Percentiles rank a stretch among this genome's conserved stretches.
Conservation (phyloP, 2,113 vertebrate genomes). For the Pica pica region DNA sequence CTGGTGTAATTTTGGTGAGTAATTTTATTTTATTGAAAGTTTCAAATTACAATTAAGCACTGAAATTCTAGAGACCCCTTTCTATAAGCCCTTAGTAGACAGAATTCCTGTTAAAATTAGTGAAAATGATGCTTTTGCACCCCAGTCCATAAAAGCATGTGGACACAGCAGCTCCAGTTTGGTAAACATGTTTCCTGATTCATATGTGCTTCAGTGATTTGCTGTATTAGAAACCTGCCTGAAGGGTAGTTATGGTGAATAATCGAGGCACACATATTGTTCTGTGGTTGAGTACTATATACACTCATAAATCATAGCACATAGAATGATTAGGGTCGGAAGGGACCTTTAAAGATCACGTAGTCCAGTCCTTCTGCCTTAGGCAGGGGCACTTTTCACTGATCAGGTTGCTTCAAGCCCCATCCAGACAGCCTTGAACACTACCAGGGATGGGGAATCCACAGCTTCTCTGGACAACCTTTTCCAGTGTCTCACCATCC, state of each 20-base stretch:
- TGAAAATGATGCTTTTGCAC: not conserved
- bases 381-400: not conserved
- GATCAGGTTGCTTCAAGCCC: not conserved
- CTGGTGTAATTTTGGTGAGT: not conserved
- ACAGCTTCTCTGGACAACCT: not conserved
- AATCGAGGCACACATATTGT: not conserved
- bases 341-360: not conserved
- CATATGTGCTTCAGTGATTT: not conserved
- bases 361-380: not conserved
- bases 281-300: not conserved
- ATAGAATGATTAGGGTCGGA: not conserved
- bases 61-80: not conserved
- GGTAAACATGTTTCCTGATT: not conserved
- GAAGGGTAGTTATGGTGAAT: not conserved
- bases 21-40: not conserved
- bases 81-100: not conserved
- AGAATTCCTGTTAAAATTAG: not conserved
- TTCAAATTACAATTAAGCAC: not conserved
- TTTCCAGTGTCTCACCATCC: not conserved
- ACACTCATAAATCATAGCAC: not conserved
- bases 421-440: not conserved
- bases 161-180: not conserved
- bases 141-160: not conserved
- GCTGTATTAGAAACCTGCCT: not conserved
- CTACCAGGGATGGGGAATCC: not conserved